These are phyloP conservation scores for Drosophila simulans DNA, from an alignment of 1,140 invertebrate genomes.

Conservation along the genomic window DNA sequence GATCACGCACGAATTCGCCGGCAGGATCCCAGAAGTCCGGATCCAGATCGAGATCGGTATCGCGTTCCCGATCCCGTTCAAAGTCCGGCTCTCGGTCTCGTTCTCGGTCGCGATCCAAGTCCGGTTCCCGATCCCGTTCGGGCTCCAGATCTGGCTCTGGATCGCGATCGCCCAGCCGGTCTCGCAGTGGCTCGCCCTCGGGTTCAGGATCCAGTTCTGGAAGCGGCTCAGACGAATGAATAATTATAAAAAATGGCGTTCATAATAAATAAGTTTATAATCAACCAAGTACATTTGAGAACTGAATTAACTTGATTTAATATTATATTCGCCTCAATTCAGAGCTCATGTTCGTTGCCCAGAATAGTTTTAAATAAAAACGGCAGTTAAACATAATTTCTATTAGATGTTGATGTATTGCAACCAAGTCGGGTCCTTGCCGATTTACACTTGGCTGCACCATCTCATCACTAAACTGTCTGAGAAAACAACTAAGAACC, in stretches of 20 bases:
- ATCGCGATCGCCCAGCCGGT: slow-evolving; percentile 79
- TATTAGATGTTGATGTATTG: neutral
- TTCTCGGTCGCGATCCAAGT: slow-evolving; percentile 68
- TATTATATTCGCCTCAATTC: neutral
- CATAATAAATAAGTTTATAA: slow-evolving; percentile 31
- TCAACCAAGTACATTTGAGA: neutral
- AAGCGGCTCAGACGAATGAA: slow-evolving; percentile 69
- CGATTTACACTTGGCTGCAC: neutral
- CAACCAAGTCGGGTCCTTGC: slow-evolving; percentile 1
- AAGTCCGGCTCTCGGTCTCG: slow-evolving; percentile 60
- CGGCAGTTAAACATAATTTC: no score
- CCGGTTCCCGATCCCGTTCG: slow-evolving; percentile 63
- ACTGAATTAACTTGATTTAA: neutral
- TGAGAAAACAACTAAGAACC: neutral
- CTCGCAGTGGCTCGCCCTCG: slow-evolving; percentile 70
- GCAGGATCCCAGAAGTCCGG: slow-evolving; percentile 68
- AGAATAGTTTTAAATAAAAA: neutral
- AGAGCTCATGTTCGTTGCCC: neutral
- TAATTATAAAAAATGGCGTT: slow-evolving; percentile 7
- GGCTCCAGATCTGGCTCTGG: slow-evolving; percentile 60
- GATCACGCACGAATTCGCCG: slow-evolving; percentile 59
- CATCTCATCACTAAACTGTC: neutral
- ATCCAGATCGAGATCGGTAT: slow-evolving; percentile 43
- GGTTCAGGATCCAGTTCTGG: slow-evolving; percentile 74
- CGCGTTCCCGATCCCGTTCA: slow-evolving; percentile 52